Base-by-base conservation (phyloP, 2,888 invertebrate genomes). In the Ophioninae sp. region DNA sequence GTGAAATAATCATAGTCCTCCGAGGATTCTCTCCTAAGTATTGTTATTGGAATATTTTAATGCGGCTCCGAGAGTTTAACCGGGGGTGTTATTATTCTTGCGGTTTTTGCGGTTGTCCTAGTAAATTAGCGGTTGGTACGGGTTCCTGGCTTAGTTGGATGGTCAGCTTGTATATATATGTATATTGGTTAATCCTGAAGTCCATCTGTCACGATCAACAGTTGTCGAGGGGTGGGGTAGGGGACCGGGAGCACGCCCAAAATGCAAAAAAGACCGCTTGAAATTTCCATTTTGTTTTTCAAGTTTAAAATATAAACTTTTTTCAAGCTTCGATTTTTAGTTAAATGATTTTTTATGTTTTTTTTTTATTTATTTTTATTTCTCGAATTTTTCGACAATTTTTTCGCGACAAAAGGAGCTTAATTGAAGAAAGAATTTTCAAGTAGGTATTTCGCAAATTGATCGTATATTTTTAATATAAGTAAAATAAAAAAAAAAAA, bases 31-130 rank as follows among this genome's bases (percentile, higher is more conserved):
- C 72, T 85, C 79, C 69, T 89, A 89, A 90, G 86, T 85, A 91
- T 90, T 90, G 89, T 90, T 91, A 91, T 91, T 91, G 88, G 89
- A 82, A 87, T 87, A 91, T 90, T 89, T 91, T 90, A 89, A 90
- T 90, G 88, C 86, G 87, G 86, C 75, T 64, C 59, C 65, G 70
- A 79, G 79, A 85, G 82, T 87, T 87, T 82, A 85, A 86, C 82
- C 86, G 88, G 30, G 87, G 88, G 87, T 88, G 89, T 90, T 91
- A 91, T 91, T 91, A 91, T 90, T 89, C 86, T 87, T 89, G 90
- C 86, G 91, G 90, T 90, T 90, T 85, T 90, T 90, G 89, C 85
- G 91, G 89, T 90, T 88, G 89, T 91, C 89, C 89, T 87, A 88
- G 90, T 88, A 91, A 91, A 91, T 91, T 90, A 89, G 89, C 88